These are phyloP conservation scores for Diacarnus erythraeanus DNA, from an alignment of 37 sponge, comb jelly and placozoan genomes.

Conservation along the genomic window DNA sequence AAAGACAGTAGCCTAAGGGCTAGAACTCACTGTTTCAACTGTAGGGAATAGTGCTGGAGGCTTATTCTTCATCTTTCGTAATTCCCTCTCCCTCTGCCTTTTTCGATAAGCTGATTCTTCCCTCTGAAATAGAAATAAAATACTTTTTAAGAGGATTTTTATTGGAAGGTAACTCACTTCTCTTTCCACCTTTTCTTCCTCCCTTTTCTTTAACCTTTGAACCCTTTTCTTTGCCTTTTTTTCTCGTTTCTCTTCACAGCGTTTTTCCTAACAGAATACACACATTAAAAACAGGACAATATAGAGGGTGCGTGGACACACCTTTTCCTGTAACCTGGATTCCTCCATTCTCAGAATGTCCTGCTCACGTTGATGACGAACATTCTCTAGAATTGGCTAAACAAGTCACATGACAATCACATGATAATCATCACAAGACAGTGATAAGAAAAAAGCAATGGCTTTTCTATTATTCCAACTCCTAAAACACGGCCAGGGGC, in stretches of 20 bases:
- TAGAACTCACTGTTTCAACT: slow-evolving; percentile 11
- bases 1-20: not conserved
- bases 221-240: slow-evolving; percentile 78
- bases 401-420: too few species aligned
- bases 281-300: not conserved
- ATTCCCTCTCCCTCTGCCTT: slow-evolving; percentile 1
- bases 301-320: not conserved
- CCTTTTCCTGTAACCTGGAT: slow-evolving; percentile 1
- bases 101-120: slow-evolving; percentile 12
- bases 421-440: too few species aligned
- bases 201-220: slow-evolving; percentile 60
- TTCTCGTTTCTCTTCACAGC: slow-evolving; percentile 69
- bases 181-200: slow-evolving; percentile 56
- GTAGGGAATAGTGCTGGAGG: not conserved
- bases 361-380: slow-evolving; percentile 29
- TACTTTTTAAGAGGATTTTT: not conserved
- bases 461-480: too few species aligned
- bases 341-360: slow-evolving; percentile 42
- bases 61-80: slow-evolving; percentile 13
- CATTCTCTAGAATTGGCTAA: too few species aligned
- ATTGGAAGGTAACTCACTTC: slow-evolving; percentile 14
- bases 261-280: slow-evolving; percentile 47
- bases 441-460: too few species aligned
- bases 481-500: too few species aligned
- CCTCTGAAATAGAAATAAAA: too few species aligned